phyloP scores from a whole-genome alignment of 1,140 invertebrate genomes.

The Danaus melanippus region DNA sequence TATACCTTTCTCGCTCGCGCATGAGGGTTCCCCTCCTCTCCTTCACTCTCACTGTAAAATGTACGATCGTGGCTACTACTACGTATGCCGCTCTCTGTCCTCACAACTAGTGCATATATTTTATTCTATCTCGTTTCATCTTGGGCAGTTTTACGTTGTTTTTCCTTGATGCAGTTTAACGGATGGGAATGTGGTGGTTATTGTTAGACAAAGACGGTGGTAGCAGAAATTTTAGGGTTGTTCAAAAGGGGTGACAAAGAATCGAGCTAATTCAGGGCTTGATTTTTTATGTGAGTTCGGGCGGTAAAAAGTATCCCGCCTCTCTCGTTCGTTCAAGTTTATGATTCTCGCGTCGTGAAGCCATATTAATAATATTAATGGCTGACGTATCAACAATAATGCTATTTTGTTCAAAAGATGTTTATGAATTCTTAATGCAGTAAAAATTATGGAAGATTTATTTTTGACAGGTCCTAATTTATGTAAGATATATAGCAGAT shows the following conservation, averaged over 20 bases:
- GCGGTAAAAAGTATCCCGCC: slow-evolving; percentile 70
- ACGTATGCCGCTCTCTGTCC: slow-evolving; percentile 64
- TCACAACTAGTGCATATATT: slow-evolving; percentile 70
- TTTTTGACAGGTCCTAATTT: background rate
- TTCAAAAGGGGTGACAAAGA: slow-evolving; percentile 71
- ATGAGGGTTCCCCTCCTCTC: slow-evolving; percentile 51
- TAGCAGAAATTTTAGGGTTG: slow-evolving; percentile 70
- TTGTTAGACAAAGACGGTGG: slow-evolving; percentile 71
- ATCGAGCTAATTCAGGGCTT: slow-evolving; percentile 70
- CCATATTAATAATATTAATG: slow-evolving; percentile 69
- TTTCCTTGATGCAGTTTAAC: slow-evolving; percentile 71
- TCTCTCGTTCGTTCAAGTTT: slow-evolving; percentile 70
- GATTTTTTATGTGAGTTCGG: slow-evolving; percentile 65
- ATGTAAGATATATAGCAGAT: no score
- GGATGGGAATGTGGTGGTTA: slow-evolving; percentile 69
- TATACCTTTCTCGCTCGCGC: slow-evolving; percentile 48
- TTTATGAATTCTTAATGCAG: slow-evolving; percentile 48
- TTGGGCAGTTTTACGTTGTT: slow-evolving; percentile 66
- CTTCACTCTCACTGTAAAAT: slow-evolving; percentile 43
- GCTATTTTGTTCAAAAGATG: slow-evolving; percentile 41
- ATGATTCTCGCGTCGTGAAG: slow-evolving; percentile 57
- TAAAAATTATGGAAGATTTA: slow-evolving; percentile 14
- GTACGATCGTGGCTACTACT: slow-evolving; percentile 57
- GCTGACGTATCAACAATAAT: slow-evolving; percentile 52
- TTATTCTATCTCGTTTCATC: slow-evolving; percentile 72